Evolutionary conservation across 2,797 vertebrate genomes (phyloP).

Genomic region (Psittacula derbiana): DNA sequence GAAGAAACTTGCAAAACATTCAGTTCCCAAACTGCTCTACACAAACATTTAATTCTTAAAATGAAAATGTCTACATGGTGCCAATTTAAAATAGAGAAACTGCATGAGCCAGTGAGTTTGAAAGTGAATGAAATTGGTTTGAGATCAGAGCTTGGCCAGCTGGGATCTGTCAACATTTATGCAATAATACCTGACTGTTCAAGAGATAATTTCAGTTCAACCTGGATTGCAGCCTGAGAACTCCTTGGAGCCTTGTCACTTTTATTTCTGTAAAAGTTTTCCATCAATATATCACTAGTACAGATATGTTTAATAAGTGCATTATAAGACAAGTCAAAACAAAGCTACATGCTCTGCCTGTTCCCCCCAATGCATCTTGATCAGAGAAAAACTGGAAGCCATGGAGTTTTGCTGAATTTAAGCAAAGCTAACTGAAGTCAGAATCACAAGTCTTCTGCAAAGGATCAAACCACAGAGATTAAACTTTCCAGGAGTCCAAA

Average conservation of each 20-base stretch:
- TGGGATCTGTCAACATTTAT: not conserved
- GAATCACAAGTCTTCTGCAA: not conserved
- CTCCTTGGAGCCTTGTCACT: not conserved
- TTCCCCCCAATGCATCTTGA: not conserved
- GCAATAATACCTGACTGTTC: not conserved
- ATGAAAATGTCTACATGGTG: not conserved
- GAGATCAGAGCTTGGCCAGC: not conserved
- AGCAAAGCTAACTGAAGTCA: not conserved
- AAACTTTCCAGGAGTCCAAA: not conserved
- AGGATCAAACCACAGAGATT: not conserved
- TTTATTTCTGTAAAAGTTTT: not conserved
- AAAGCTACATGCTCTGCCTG: not conserved
- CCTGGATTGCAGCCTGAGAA: not conserved
- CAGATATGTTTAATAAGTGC: not conserved
- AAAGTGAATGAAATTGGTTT: not conserved
- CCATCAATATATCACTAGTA: not conserved
- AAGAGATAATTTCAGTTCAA: not conserved
- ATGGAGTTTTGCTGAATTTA: not conserved
- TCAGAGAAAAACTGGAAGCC: not conserved
- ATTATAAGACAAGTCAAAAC: not conserved
- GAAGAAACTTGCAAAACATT: not conserved
- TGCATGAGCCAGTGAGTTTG: not conserved
- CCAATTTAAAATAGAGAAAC: not conserved
- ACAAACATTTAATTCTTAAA: not conserved
- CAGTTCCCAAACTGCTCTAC: not conserved